Percentiles rank a stretch among this genome's conserved stretches.
Evolutionary conservation across 2,888 invertebrate species (phyloP).

Genomic region (Apantesis nais): DNA sequence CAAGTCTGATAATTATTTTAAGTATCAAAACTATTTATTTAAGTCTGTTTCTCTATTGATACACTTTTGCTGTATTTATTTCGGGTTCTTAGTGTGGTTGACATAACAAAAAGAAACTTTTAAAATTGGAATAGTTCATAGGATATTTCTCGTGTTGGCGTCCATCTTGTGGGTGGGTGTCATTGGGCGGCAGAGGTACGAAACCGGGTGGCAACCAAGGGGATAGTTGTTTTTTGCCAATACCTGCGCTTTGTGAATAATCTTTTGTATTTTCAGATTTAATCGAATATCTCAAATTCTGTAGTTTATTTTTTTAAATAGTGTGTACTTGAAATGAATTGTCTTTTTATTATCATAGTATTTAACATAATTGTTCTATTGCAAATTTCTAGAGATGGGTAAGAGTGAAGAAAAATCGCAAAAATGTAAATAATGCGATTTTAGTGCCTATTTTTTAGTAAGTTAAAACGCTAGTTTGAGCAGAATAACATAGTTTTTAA

Average conservation of each 20-base stretch:
- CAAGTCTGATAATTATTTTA: neutral
- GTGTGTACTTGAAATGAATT: no score
- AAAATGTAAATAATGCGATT: neutral
- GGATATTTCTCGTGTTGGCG: slow-evolving; percentile 74
- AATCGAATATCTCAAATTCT: slow-evolving; percentile 39
- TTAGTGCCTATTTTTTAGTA: neutral
- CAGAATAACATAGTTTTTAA: no score
- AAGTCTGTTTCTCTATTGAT: slow-evolving; percentile 1
- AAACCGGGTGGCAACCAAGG: slow-evolving; percentile 42
- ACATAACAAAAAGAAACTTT: slow-evolving; percentile 76
- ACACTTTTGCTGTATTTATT: slow-evolving; percentile 67
- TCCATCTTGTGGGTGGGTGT: slow-evolving; percentile 73
- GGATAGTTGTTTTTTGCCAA: slow-evolving; percentile 66
- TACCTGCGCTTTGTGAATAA: slow-evolving; percentile 67
- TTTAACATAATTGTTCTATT: neutral
- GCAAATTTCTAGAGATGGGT: neutral
- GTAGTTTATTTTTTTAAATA: neutral
- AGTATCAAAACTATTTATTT: neutral
- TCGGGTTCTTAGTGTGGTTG: slow-evolving; percentile 66
- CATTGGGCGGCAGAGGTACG: slow-evolving; percentile 45
- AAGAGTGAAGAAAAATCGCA: neutral
- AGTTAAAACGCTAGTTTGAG: neutral
- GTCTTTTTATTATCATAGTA: neutral
- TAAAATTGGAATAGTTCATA: slow-evolving; percentile 81
- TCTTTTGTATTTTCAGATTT: slow-evolving; percentile 62